A percentile compares a stretch with the other conserved stretches of the same genome.
Evolutionary conservation across 2,888 invertebrate species (phyloP).

Genomic region (Synanthedon myopaeformis): DNA sequence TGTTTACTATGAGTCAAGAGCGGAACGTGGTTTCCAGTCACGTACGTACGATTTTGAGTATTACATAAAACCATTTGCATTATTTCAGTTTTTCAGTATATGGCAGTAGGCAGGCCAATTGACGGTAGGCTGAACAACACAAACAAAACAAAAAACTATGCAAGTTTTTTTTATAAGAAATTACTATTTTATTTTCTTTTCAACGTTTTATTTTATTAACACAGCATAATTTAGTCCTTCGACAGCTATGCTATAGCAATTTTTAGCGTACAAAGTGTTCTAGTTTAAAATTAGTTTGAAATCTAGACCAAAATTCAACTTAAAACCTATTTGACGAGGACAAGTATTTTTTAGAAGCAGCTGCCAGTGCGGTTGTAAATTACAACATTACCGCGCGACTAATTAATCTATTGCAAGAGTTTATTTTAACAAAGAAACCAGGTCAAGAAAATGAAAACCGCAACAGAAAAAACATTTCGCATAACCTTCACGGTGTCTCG

Average conservation of each 20-base stretch:
- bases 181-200: too few relatives aligned
- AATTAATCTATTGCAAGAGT: constrained; percentile 53
- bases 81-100: too few relatives aligned
- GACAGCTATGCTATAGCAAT: too few relatives aligned
- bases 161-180: too few relatives aligned
- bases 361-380: constrained; percentile 24
- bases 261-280: too few relatives aligned
- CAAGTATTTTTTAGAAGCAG: neutral
- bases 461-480: constrained; percentile 30
- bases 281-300: too few relatives aligned
- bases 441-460: constrained; percentile 61
- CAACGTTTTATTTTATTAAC: too few relatives aligned
- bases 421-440: constrained; percentile 50
- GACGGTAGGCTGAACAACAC: too few relatives aligned
- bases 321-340: neutral
- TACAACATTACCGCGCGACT: constrained; percentile 25
- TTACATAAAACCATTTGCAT: too few relatives aligned
- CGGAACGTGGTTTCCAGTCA: neutral
- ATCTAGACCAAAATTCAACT: neutral
- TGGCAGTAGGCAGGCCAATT: too few relatives aligned
- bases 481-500: constrained; percentile 32
- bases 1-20: neutral
- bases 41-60: neutral
- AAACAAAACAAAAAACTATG: too few relatives aligned
- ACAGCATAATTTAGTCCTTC: too few relatives aligned